Evolutionary conservation across 1,140 invertebrate genomes (phyloP), one percentile per base, ranked within the genome.

Genomic region (Periplaneta americana): DNA sequence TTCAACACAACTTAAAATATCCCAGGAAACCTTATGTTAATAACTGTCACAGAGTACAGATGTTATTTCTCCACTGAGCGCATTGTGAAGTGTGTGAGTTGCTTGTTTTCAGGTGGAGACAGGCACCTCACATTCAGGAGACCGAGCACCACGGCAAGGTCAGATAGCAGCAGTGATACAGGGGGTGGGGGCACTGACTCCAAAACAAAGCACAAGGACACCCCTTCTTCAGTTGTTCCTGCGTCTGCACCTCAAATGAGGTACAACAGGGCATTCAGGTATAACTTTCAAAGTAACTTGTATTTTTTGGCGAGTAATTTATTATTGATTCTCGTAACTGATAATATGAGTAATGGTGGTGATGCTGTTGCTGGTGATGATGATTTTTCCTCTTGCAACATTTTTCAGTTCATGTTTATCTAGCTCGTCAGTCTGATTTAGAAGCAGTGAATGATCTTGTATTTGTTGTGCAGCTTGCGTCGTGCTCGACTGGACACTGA

Each of bases 201-300:
- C 37, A 82, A 82, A 75, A 5, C 34, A 15, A 76, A 48, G 32
- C 36, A 33, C 31, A 81, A 81, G 34, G 76, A 81, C 10, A 10
- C 18, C 11, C 17, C 36, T 22, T 8, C 35, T 17, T 34, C 75
- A 39, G 13, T 34, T 10, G 32, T 75, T 33, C 34, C 74, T 32
- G 81, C 75, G 1, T 5, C 75, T n/a, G 32, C 81, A 34, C 79
- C 39, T n/a, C 82, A 82, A 32, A 83, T 78, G 66, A 87, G 87
- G 81, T 89, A 87, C 83, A 89, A 89, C 84, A 87, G 88, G 83
- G 88, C 88, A n/a, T 88, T 89, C 85, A 89, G 87, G 88, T 88
- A 87, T 74, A n/a, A n/a, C n/a, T 6, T n/a, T 66, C 22, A 28
- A 66, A 13, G 48, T 66, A 66, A 48, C n/a, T n/a, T n/a, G n/a